phyloP scores from a whole-genome alignment of 2,888 invertebrate species.

The Oscheius myriophilus region DNA sequence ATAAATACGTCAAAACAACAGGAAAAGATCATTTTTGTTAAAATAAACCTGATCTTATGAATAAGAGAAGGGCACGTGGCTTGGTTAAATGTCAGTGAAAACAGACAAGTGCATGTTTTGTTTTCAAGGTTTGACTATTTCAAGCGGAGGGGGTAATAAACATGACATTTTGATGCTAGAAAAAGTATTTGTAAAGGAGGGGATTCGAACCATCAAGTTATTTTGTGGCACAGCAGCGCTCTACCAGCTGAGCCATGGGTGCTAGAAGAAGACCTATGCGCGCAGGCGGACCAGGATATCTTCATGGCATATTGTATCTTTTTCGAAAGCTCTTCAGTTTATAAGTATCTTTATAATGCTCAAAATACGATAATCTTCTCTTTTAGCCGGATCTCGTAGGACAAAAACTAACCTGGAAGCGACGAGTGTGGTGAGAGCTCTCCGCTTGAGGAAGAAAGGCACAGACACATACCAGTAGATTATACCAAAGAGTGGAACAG shows the following conservation, averaged over 20 bases:
- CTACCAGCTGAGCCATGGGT: not conserved
- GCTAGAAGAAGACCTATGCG: no score
- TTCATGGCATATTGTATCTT: not conserved
- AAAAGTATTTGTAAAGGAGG: not conserved
- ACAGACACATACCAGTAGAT: slow-evolving; percentile 70
- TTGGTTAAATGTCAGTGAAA: no score
- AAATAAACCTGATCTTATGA: not conserved
- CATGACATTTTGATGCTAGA: no score
- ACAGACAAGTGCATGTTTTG: no score
- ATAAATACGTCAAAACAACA: not conserved
- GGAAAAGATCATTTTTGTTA: not conserved
- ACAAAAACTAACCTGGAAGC: slow-evolving; percentile 44
- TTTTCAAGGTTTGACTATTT: no score
- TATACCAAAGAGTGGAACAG: slow-evolving; percentile 67
- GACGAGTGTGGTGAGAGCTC: slow-evolving; percentile 60
- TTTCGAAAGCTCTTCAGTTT: no score
- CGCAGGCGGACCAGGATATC: no score
- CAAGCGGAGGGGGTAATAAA: no score
- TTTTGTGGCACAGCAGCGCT: not conserved
- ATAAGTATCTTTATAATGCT: no score
- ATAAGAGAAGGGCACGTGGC: no score
- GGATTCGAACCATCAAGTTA: not conserved
- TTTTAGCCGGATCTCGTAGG: not conserved
- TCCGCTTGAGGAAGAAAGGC: slow-evolving; percentile 66
- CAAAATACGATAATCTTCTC: not conserved